Evolutionary conservation across 2,113 vertebrate genomes (phyloP), one percentile per base, ranked within the genome.

Genomic region (Marmota flaviventris): DNA sequence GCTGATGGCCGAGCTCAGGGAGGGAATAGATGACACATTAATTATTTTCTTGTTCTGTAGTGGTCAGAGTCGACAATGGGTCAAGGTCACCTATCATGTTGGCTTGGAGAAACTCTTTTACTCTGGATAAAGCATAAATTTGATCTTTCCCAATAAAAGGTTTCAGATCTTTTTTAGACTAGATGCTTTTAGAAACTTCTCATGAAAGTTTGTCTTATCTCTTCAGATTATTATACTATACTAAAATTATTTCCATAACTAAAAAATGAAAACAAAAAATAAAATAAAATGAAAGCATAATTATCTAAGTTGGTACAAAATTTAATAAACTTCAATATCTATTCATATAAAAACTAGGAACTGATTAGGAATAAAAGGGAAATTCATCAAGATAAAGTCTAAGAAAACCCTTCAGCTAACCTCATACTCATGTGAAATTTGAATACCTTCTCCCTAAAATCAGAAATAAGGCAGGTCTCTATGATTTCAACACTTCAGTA

Each of bases 181-280:
- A 83, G 34, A n/a, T 72, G 8, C 13, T 94, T 86, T 77, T 69
- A 83, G 69, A 95, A 94, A 63, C 32, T 86, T 83, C 17, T 48
- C 29, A 25, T 32, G 45, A 24, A 86, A 45, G 58, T 45, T 94
- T 77, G 10, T 37, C 53, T 65, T 20, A 34, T 67, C 20, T 63
- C 56, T 92, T 96, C 14, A 78, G 89, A 58, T 83, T 58, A 48
- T 86, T 24, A 65, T 10, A 58, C 39, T 81, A 0, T 42, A 67
- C 27, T 63, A 5, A 91, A 89, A 37, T 72, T 17, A 37, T 85
- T n/a, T 39, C 29, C 83, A 34, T 76, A 65, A 29, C 69, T 65
- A 51, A n/a, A 51, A 84, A 92, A 61, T 34, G 42, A 70, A 86
- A 63, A 63, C 6, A 22, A 58, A 58, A 58, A 58, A 56, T 56